A percentile compares a stretch with the other conserved stretches of the same genome.
Evolutionary conservation across 2,797 vertebrate genomes (phyloP).

Genomic region (Oophaga sylvatica): DNA sequence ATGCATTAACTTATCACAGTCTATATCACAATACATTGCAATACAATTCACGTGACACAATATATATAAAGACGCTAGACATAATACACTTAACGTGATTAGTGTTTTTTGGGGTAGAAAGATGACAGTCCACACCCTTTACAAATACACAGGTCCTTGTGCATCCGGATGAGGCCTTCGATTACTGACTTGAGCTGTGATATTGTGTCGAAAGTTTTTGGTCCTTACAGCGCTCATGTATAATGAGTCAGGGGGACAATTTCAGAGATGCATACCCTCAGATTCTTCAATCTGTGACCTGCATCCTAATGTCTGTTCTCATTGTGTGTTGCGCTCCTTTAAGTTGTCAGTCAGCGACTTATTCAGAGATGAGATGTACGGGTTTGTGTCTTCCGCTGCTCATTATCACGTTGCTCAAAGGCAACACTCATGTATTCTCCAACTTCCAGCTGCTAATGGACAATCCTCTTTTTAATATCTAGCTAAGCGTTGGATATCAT

Average conservation of each 20-base stretch:
- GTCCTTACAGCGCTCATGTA: background rate
- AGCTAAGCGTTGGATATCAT: constrained; percentile 15
- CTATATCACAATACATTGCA: no score
- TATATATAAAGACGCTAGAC: no score
- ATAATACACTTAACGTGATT: no score
- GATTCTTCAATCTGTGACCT: background rate
- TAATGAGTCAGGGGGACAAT: background rate
- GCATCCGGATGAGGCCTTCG: background rate
- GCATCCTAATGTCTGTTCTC: constrained; percentile 11
- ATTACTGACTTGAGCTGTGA: background rate
- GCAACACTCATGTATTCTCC: constrained; percentile 26
- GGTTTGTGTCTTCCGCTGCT: background rate
- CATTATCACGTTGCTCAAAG: constrained; percentile 32
- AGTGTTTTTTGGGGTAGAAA: no score
- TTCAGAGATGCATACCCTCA: background rate
- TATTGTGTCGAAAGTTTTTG: background rate
- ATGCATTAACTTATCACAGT: no score
- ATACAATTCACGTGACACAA: no score
- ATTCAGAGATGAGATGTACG: constrained; percentile 24
- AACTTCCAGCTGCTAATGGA: constrained; percentile 45
- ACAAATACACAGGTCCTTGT: background rate
- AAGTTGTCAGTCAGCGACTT: constrained; percentile 26
- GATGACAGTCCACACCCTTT: no score
- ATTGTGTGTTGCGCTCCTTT: background rate
- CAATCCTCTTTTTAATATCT: constrained; percentile 43